Conservation (phyloP, 2,797 vertebrate species). For the Poecilia wingei region DNA sequence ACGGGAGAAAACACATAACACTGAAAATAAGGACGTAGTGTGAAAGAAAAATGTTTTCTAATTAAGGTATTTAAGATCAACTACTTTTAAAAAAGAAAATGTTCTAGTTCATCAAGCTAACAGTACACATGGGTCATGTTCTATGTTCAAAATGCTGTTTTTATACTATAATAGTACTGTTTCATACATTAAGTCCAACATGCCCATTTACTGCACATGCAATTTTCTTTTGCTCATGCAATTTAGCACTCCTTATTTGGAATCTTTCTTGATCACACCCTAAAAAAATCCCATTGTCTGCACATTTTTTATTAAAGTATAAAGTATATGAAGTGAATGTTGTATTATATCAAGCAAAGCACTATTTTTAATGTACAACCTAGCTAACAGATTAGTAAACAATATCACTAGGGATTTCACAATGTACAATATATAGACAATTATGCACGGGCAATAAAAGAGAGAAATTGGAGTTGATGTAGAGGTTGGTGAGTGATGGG, state of each 20-base stretch:
- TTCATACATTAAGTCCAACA: background rate
- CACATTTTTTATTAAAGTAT: background rate
- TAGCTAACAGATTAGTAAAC: background rate
- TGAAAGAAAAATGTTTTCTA: background rate
- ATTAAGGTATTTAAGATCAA: background rate
- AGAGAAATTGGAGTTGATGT: background rate
- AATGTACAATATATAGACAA: background rate
- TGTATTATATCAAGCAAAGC: background rate
- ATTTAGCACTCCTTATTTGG: too few species aligned
- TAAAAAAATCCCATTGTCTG: background rate
- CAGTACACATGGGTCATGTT: background rate
- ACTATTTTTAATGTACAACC: background rate
- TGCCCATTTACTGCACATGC: too few species aligned
- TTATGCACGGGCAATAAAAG: background rate
- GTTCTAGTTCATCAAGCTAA: too few species aligned
- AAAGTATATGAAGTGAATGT: background rate
- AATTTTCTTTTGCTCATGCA: too few species aligned
- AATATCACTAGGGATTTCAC: background rate
- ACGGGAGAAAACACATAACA: background rate
- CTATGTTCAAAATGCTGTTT: background rate
- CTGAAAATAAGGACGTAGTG: background rate
- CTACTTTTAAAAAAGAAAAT: background rate
- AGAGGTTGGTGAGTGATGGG: background rate
- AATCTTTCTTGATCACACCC: too few species aligned
- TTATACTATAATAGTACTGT: background rate